phyloP scores from a whole-genome alignment of 2,888 invertebrate species.

The Lamproptera curius region DNA sequence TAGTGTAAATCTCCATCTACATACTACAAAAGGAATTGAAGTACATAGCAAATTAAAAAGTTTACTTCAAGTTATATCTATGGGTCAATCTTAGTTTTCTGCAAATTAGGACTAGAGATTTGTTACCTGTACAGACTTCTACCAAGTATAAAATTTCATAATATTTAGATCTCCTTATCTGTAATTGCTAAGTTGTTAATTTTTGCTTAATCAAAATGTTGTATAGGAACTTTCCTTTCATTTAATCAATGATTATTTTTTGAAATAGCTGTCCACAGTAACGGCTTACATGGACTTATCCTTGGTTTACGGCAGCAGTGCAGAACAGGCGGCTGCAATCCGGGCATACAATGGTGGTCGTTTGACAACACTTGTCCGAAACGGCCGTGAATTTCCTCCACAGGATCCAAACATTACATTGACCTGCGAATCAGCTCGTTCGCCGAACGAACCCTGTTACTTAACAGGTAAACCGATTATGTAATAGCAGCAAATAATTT shows the following conservation, averaged over 20 bases:
- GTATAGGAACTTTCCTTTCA: background rate
- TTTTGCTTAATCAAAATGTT: no score
- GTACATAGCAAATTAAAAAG: no score
- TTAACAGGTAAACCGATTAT: slow-evolving; percentile 83
- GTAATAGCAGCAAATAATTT: no score
- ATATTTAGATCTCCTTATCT: no score
- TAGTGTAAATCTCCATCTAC: no score
- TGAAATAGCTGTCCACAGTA: slow-evolving; percentile 78
- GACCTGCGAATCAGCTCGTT: slow-evolving; percentile 81
- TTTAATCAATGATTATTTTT: background rate
- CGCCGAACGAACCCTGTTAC: slow-evolving; percentile 85
- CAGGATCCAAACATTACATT: slow-evolving; percentile 81
- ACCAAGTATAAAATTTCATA: background rate
- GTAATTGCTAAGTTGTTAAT: no score
- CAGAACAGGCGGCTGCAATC: slow-evolving; percentile 80
- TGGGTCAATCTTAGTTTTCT: no score
- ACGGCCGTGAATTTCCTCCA: slow-evolving; percentile 85
- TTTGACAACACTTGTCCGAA: slow-evolving; percentile 78
- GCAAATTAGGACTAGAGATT: no score
- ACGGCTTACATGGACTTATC: slow-evolving; percentile 88
- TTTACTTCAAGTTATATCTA: no score
- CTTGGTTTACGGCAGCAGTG: slow-evolving; percentile 87
- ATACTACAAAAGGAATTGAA: no score
- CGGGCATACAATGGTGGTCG: slow-evolving; percentile 84
- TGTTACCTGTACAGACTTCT: no score